Evolutionary conservation across 2,888 invertebrate species (phyloP), one percentile per base, ranked within the genome.

Genomic region (Dasypolia templi): DNA sequence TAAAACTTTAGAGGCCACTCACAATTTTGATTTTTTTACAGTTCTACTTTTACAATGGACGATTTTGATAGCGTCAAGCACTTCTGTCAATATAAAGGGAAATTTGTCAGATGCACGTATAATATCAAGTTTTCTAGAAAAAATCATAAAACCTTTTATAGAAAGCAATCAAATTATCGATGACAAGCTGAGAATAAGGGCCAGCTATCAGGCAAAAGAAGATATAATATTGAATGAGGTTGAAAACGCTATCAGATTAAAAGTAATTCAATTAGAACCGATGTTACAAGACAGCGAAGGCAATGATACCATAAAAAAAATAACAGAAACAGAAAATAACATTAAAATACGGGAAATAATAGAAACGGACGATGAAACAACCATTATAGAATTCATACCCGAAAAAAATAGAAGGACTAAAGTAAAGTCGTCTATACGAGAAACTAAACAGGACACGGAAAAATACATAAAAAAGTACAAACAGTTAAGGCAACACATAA

Each of bases 341-440:
- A 19, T 89, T 46, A 86, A 86, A 2, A 66, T 91, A 46, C 85
- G 89, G 70, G 89, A 88, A 1, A 86, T 2, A 35, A n/a, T n/a
- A n/a, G 63, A 49, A 51, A 6, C 3, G 32, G 64, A 90, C 2
- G 72, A 85, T 1, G 92, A 94, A 64, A 93, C 93, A 0, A 92
- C 91, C 9, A 92, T 94, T 22, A 84, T 94, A 82, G 93, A 94
- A 86, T 90, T 92, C 26, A 11, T 87, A 70, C 90, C 91, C 0
- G 86, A 84, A 69, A 39, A 26, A 14, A 56, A n/a, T 0, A 78
- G 39, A 35, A 76, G 39, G 26, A 46, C 26, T 72, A 71, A 65
- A 49, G 7, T 42, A 3, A 67, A 71, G 9, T 6, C 35, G 32
- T 7, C 11, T 22, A 3, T 64, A 26, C 58, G 32, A 61, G 46